phyloP scores from a whole-genome alignment of 2,113 vertebrate species.

The Plestiodon gilberti region DNA sequence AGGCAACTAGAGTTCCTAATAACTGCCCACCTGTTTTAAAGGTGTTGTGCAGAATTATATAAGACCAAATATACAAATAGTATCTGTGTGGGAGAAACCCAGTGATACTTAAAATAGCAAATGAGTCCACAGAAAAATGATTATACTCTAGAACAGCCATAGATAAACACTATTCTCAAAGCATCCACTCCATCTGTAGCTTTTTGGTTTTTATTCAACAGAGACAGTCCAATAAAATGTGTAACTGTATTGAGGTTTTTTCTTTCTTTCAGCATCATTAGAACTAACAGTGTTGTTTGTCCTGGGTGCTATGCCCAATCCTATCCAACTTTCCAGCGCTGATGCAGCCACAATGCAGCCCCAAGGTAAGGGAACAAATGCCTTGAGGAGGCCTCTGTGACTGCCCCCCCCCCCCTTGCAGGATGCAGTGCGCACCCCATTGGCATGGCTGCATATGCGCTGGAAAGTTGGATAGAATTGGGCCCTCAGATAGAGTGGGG shows the following conservation, averaged over 20 bases:
- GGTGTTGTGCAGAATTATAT: not conserved
- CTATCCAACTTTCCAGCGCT: no score
- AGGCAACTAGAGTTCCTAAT: not conserved
- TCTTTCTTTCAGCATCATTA: not conserved
- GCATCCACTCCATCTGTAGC: conserved; percentile 6
- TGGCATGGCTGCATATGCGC: no score
- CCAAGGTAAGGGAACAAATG: no score
- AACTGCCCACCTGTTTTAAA: conserved; percentile 12
- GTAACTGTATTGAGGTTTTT: not conserved
- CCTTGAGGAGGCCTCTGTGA: no score
- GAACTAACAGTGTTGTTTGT: not conserved
- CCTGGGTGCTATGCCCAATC: not conserved
- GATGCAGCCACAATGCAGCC: no score
- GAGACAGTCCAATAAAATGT: conserved; percentile 11
- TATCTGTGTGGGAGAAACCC: conserved; percentile 28
- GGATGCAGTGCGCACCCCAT: no score
- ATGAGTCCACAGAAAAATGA: not conserved
- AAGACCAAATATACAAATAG: conserved; percentile 22
- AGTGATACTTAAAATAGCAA: conserved; percentile 28
- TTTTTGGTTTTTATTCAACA: conserved; percentile 8
- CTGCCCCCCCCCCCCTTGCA: no score
- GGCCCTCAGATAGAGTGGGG: no score
- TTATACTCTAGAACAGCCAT: conserved; percentile 12
- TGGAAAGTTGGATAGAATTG: no score
- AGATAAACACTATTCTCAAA: conserved; percentile 3